Evolutionary conservation across 2,797 vertebrate species (phyloP).

Genomic region (Propithecus perrieri): DNA sequence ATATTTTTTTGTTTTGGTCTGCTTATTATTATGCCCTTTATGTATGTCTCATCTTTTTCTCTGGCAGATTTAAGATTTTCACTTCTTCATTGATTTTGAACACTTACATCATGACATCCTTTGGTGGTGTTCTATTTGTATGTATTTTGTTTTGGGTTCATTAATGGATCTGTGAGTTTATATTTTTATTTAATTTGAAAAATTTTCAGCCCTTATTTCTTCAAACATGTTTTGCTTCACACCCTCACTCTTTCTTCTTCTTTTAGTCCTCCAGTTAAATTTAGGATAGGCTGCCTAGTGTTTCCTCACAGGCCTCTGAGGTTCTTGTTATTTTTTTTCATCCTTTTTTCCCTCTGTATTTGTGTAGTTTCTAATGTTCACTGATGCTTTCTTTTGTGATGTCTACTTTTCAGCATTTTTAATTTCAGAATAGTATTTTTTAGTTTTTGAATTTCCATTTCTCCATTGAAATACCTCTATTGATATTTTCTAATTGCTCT

Average conservation of each 20-base stretch:
- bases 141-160: background rate
- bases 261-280: background rate
- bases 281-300: background rate
- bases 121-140: background rate
- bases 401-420: background rate
- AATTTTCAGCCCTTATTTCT: background rate
- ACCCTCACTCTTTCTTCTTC: background rate
- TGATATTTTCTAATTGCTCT: background rate
- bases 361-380: background rate
- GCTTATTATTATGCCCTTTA: background rate
- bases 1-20: background rate
- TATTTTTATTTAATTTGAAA: background rate
- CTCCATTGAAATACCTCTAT: background rate
- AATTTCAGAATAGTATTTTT: background rate
- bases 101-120: background rate
- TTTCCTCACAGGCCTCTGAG: background rate
- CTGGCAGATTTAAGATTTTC: background rate
- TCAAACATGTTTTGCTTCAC: background rate
- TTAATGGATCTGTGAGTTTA: background rate
- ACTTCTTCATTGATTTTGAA: background rate
- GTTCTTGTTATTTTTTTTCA: background rate
- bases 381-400: background rate
- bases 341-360: background rate
- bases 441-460: constrained; percentile 1
- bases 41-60: background rate